Evolutionary conservation across 2,888 invertebrate genomes (phyloP).

Genomic region (Noctua fimbriata): DNA sequence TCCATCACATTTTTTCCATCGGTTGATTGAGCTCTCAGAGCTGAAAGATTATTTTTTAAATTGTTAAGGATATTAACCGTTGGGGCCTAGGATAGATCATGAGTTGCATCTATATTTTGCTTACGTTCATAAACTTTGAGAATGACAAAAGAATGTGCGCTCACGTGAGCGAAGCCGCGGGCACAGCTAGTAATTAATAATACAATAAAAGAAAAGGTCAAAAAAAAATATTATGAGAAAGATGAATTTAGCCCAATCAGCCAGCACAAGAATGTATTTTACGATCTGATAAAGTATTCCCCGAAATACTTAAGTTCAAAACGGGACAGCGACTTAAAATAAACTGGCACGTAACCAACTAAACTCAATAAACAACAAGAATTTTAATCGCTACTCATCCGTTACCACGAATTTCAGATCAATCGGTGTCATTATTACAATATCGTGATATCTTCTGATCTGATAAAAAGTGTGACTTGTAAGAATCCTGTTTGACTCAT

Average conservation of each 20-base stretch:
- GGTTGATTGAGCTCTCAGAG: too few relatives aligned
- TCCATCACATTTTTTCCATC: too few relatives aligned
- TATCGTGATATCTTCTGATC: constrained; percentile 55
- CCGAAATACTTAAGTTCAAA: background rate
- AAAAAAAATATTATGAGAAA: too few relatives aligned
- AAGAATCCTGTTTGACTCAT: constrained; percentile 51
- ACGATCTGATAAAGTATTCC: background rate
- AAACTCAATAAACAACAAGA: background rate
- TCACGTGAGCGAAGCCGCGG: too few relatives aligned
- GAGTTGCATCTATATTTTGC: too few relatives aligned
- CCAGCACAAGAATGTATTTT: background rate
- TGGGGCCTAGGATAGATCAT: too few relatives aligned
- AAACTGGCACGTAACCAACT: background rate
- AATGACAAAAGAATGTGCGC: too few relatives aligned
- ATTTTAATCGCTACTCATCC: constrained; percentile 5
- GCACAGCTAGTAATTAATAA: too few relatives aligned
- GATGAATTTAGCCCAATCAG: background rate
- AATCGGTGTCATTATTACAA: constrained; percentile 3
- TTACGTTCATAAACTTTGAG: too few relatives aligned
- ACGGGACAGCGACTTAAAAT: background rate
- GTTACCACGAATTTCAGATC: constrained; percentile 35
- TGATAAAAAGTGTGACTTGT: constrained; percentile 45
- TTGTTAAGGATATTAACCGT: too few relatives aligned
- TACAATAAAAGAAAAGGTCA: too few relatives aligned
- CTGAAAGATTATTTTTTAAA: too few relatives aligned